Base-by-base conservation (phyloP, 2,113 vertebrate genomes). In the Canis aureus region DNA sequence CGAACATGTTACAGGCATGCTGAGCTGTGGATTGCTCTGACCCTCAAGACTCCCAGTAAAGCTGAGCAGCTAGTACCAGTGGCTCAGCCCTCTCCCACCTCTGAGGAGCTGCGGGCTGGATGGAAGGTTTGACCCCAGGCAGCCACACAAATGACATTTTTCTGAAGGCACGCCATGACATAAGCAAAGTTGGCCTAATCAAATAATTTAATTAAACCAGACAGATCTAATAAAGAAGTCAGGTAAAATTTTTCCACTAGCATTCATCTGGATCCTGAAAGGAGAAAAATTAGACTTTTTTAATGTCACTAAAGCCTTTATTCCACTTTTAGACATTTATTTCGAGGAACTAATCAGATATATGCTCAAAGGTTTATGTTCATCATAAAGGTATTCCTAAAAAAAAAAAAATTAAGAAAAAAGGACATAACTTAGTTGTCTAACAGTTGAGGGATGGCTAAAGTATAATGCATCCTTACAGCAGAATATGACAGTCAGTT, bases 11-110 rank as follows among this genome's bases (percentile, higher is more conserved):
- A 32, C 35, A 23, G 89, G 23, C 53, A 74, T 16, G 9, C 8
- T 5, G 25, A 23, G 66, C 11, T 12, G 27, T 3, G 38, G 11
- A 20, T 8, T 13, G 15, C 22, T 1, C 11, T 6, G 0, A 22
- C 5, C 60, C 5, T 4, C 3, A 29, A 51, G 60, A 13, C 17
- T n/a, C 59, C 69, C 27, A 5, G 2, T 2, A 4, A 81, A 12
- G 76, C 69, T 15, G 23, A 16, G 38, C 0, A 13, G 29, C 29
- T 6, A 16, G 32, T 22, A 62, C 29, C 19, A 2, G 3, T 13
- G 0, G 20, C 27, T 59, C 59, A 22, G 67, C 49, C 51, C 35
- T 12, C 62, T 29, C 53, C 13, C 60, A 76, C 0, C 51, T 51
- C 69, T 32, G 53, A 55, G 73, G 12, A 74, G 25, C 91, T 15